These are phyloP conservation scores for Elephantulus edwardii DNA, from an alignment of 2,113 vertebrate genomes.

Conservation along the genomic window DNA sequence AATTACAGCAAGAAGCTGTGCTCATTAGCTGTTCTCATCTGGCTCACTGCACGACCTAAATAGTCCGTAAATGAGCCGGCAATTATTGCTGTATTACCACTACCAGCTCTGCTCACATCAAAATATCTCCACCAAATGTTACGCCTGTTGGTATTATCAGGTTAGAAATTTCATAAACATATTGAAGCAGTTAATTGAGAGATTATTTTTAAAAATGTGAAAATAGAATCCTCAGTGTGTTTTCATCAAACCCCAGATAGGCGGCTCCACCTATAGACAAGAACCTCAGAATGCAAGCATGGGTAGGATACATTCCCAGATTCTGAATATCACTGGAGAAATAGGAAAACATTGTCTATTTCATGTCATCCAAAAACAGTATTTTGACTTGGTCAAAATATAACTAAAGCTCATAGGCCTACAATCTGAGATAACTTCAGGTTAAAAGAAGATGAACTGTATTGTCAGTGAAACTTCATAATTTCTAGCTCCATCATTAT, in stretches of 20 bases:
- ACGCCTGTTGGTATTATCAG: slow-evolving; percentile 89
- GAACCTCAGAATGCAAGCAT: slow-evolving; percentile 69
- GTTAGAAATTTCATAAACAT: slow-evolving; percentile 90
- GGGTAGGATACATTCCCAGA: not conserved
- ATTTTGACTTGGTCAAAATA: slow-evolving; percentile 19
- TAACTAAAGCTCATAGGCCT: not conserved
- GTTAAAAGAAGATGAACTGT: not conserved
- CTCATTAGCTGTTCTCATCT: slow-evolving; percentile 97
- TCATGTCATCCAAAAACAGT: not conserved
- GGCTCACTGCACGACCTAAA: slow-evolving; percentile 95
- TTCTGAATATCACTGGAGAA: not conserved
- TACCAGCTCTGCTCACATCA: slow-evolving; percentile 88
- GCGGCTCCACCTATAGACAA: slow-evolving; percentile 79
- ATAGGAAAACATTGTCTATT: not conserved
- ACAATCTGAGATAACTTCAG: not conserved
- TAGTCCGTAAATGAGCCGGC: slow-evolving; percentile 94
- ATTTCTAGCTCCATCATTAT: not conserved
- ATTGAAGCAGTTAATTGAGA: slow-evolving; percentile 90
- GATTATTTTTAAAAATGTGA: slow-evolving; percentile 85
- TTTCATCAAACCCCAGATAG: slow-evolving; percentile 78
- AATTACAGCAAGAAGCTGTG: slow-evolving; percentile 96
- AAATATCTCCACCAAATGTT: slow-evolving; percentile 93
- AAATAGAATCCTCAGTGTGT: slow-evolving; percentile 81
- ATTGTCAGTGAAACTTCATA: not conserved
- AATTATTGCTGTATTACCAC: slow-evolving; percentile 94